Evolutionary conservation across 2,797 vertebrate species (phyloP).

Genomic region (Propithecus deckenii): DNA sequence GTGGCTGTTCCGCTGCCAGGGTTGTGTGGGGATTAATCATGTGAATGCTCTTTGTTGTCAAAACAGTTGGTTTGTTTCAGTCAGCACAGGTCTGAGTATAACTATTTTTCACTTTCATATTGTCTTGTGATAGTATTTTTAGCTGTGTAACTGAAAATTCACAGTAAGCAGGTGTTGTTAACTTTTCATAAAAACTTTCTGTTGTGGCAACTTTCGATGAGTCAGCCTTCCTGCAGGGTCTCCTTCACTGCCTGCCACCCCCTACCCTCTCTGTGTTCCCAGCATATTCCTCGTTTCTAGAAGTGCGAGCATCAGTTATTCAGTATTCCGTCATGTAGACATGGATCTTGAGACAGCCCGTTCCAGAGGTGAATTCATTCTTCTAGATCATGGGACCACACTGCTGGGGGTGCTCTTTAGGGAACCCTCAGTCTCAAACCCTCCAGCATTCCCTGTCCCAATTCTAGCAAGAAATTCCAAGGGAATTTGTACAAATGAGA

Average conservation of each 20-base stretch:
- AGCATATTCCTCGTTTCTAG: background rate
- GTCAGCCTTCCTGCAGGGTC: background rate
- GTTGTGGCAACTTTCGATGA: background rate
- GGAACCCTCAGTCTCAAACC: background rate
- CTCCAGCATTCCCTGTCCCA: background rate
- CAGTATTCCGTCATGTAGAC: background rate
- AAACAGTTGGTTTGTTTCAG: background rate
- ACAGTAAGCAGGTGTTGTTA: background rate
- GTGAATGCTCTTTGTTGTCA: background rate
- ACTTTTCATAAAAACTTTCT: conserved; percentile 20
- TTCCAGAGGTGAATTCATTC: background rate
- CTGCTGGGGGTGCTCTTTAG: background rate
- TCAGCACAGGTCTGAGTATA: background rate
- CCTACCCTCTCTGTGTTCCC: background rate
- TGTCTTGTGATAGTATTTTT: background rate
- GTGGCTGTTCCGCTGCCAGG: background rate
- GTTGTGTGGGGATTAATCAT: background rate
- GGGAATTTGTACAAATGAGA: background rate
- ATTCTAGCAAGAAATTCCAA: conserved; percentile 2
- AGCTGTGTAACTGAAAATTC: conserved; percentile 23
- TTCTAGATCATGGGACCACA: background rate
- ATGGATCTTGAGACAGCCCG: background rate
- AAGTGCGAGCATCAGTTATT: background rate
- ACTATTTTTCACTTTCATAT: background rate
- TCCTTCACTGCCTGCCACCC: rapidly evolving